These are phyloP conservation scores for Aleiodes testaceus DNA, from an alignment of 2,888 invertebrate species.

Conservation along the genomic window DNA sequence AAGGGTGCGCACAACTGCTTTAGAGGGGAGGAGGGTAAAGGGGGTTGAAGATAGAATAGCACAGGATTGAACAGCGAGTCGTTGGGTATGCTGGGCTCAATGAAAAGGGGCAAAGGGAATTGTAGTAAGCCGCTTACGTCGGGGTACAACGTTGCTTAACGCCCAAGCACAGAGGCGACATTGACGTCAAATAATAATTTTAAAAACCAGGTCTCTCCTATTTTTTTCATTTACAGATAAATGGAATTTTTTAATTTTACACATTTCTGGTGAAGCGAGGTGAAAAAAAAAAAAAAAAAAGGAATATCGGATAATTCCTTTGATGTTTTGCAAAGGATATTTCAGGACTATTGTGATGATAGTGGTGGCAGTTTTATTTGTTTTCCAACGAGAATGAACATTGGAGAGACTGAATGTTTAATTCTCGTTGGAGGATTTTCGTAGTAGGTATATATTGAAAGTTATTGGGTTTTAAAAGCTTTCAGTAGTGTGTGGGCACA, in stretches of 20 bases:
- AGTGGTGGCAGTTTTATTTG: neutral
- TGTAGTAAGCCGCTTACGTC: constrained; percentile 53
- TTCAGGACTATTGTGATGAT: no score
- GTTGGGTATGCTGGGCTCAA: constrained; percentile 8
- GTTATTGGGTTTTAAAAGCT: constrained; percentile 33
- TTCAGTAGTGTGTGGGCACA: constrained; percentile 17
- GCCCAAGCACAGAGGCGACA: constrained; percentile 20
- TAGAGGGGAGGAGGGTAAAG: neutral
- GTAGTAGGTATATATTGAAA: constrained; percentile 7
- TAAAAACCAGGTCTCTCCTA: constrained; percentile 5
- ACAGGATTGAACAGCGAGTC: constrained; percentile 36
- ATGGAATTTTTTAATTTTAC: no score
- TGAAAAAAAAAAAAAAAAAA: no score
- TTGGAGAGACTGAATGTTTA: neutral
- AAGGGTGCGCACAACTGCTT: constrained; percentile 32
- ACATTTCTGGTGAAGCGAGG: no score
- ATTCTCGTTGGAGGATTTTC: neutral
- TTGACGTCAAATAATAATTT: constrained; percentile 28
- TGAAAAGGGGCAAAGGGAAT: constrained; percentile 37
- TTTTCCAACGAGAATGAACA: neutral
- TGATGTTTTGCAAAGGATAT: neutral
- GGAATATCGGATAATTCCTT: neutral
- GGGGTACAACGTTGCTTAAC: constrained; percentile 47
- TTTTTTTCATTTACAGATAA: neutral
- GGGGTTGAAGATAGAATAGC: constrained; percentile 21